Evolutionary conservation across 2,888 invertebrate genomes (phyloP), one percentile per base, ranked within the genome.

Genomic region (Lasioglossum morio): DNA sequence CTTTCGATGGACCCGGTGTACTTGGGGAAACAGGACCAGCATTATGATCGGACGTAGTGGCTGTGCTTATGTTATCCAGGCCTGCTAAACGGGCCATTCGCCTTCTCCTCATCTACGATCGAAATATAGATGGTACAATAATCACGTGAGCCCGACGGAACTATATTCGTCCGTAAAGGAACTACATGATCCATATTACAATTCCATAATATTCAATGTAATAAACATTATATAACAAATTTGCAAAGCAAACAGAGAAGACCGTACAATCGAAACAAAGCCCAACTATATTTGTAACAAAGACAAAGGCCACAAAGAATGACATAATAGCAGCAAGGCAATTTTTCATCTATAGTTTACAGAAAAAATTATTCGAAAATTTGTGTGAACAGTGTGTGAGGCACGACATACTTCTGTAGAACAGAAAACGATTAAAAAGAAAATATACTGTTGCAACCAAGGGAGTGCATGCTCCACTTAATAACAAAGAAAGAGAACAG

Each of bases 71-170:
- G 72, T 96, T 96, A 88, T 96, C 96, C 82, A 97, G 95, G 74
- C 96, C 97, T 75, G 96, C 97, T 88, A 98, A 96, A 85, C 97
- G 97, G 81, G 97, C 98, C 93, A 98, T 95, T 88, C 98, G 96
- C 92, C 97, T 96, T 94, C 97, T 96, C 91, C 98, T 96, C 95
- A 98, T 98, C 98, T 98, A 53, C 0, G 63, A 78, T 77, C n/a
- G 14, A 34, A 43, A 72, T 23, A 40, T 7, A 30, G n/a, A n/a
- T 70, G n/a, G 16, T 4, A 40, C n/a, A 40, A 70, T 23, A 34
- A 66, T 34, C 63, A 30, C 2, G 30, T 0, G 0, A n/a, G n/a
- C 37, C 16, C 27, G 8, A 43, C 1, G 12, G n/a, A 48, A 40
- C 30, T 69, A 27, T 14, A 60, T 46, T n/a, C 40, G 30, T n/a